phyloP scores from a whole-genome alignment of 2,797 vertebrate genomes.

The Siniperca scherzeri region DNA sequence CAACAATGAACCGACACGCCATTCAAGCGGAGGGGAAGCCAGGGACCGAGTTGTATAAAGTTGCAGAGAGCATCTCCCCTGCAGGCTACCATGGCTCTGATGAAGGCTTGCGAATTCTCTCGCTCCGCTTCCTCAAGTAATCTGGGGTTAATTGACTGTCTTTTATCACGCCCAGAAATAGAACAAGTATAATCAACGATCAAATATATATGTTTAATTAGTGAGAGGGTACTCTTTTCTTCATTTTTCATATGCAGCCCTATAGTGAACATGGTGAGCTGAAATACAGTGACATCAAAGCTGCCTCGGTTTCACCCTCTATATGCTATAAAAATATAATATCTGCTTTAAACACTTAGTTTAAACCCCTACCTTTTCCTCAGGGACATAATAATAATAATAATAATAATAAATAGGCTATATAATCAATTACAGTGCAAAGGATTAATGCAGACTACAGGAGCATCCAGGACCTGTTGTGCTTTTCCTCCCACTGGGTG shows the following conservation, averaged over 20 bases:
- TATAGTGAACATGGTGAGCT: constrained; percentile 3
- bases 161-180: constrained; percentile 50
- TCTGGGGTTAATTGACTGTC: constrained; percentile 56
- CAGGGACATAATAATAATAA: background rate
- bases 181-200: constrained; percentile 44
- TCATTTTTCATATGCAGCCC: background rate
- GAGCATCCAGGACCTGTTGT: constrained; percentile 1
- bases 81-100: constrained; percentile 56
- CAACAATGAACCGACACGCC: constrained; percentile 82
- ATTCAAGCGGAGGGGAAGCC: constrained; percentile 78
- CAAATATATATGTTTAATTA: constrained; percentile 45
- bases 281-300: constrained; percentile 12
- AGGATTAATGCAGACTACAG: constrained; percentile 22
- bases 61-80: constrained; percentile 75
- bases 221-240: background rate
- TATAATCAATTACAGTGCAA: constrained; percentile 16
- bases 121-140: constrained; percentile 43
- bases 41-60: constrained; percentile 73
- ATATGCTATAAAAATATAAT: constrained; percentile 9
- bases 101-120: constrained; percentile 38
- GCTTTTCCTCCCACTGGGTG: constrained; percentile 25
- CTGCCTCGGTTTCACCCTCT: background rate
- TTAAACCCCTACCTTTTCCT: background rate
- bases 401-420: background rate
- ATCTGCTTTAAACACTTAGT: background rate